Percentiles rank a stretch among this genome's conserved stretches.
Conservation (phyloP, 2,888 invertebrate species). For the Emmelina monodactyla region DNA sequence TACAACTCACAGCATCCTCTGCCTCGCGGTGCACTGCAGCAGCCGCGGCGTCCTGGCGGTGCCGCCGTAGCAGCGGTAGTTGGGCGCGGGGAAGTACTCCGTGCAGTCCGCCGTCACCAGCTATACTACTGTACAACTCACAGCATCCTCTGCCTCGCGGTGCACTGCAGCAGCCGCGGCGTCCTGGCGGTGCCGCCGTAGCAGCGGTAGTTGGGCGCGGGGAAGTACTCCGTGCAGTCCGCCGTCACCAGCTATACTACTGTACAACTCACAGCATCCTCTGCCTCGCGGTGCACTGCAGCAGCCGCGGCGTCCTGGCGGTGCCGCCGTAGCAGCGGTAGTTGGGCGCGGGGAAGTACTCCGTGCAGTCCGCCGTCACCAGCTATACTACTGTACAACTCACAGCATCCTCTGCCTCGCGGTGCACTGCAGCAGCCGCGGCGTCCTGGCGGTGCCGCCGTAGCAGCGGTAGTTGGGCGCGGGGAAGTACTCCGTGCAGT, state of each 20-base stretch:
- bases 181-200: conserved; percentile 69
- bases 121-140: too few species aligned
- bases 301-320: conserved; percentile 57
- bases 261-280: too few species aligned
- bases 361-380: conserved; percentile 71
- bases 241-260: conserved; percentile 75
- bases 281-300: conserved; percentile 74
- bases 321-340: conserved; percentile 77
- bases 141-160: too few species aligned
- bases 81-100: conserved; percentile 77
- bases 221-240: conserved; percentile 72
- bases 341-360: conserved; percentile 78
- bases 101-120: conserved; percentile 73
- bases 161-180: conserved; percentile 70
- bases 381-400: too few species aligned
- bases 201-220: conserved; percentile 79
- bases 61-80: conserved; percentile 77
- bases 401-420: conserved; percentile 69
- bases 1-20: too few species aligned
- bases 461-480: conserved; percentile 81
- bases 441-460: conserved; percentile 60
- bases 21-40: conserved; percentile 72
- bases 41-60: conserved; percentile 56
- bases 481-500: conserved; percentile 74
- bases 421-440: conserved; percentile 72